phyloP scores from a whole-genome alignment of 2,113 vertebrate genomes.

The Phocoena phocoena region DNA sequence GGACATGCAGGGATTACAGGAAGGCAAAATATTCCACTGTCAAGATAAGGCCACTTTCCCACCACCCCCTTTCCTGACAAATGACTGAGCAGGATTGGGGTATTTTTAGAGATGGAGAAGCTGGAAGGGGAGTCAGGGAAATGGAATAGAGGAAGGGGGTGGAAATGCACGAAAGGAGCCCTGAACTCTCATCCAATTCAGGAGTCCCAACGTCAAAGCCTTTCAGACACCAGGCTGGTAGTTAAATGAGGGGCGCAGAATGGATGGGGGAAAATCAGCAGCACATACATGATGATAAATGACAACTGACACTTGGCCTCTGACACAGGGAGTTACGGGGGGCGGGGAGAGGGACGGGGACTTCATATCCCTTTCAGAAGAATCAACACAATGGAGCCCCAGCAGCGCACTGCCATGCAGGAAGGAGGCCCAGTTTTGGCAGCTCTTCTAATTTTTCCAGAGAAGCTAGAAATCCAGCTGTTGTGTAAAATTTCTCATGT shows the following conservation, averaged over 20 bases:
- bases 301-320: not conserved
- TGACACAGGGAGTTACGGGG: not conserved
- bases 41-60: constrained; percentile 75
- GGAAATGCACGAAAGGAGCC: rapidly evolving
- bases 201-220: not conserved
- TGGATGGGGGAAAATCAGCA: not conserved
- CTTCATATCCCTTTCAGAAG: not conserved
- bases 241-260: not conserved
- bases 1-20: constrained; percentile 80
- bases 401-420: rapidly evolving
- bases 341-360: too few relatives aligned
- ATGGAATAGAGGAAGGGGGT: rapidly evolving
- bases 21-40: constrained; percentile 71
- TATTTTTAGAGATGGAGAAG: not conserved
- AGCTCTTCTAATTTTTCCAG: not conserved
- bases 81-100: not conserved
- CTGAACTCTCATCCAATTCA: not conserved
- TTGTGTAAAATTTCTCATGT: constrained; percentile 49
- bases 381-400: rapidly evolving
- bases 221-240: not conserved
- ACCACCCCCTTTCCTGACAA: not conserved
- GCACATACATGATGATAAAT: not conserved
- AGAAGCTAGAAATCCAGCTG: constrained; percentile 68
- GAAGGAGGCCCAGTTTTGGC: not conserved
- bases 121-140: not conserved